Percentiles rank a stretch among this genome's conserved stretches.
phyloP scores from a whole-genome alignment of 2,113 vertebrate species.

The Sylvicapra grimmia region DNA sequence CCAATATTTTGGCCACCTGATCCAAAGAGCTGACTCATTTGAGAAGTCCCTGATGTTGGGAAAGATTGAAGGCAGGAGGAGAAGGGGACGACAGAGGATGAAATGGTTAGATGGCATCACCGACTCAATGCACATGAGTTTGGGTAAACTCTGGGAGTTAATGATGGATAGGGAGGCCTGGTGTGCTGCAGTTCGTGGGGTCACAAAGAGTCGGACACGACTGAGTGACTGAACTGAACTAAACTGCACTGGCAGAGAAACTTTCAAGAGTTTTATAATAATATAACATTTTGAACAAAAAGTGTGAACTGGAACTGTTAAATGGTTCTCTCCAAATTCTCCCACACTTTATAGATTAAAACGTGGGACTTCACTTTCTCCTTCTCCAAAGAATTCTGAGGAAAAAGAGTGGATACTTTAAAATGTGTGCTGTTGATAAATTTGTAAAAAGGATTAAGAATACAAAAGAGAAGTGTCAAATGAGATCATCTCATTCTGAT shows the following conservation, averaged over 20 bases:
- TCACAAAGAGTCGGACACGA: accelerated
- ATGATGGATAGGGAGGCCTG: neutral
- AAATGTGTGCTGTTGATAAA: neutral
- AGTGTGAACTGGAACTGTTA: neutral
- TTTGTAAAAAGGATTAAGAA: neutral
- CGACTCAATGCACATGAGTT: neutral
- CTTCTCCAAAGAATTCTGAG: neutral
- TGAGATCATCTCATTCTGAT: neutral
- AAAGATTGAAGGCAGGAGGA: neutral
- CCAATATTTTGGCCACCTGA: neutral
- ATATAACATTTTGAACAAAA: neutral
- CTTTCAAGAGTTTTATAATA: neutral
- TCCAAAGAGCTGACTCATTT: neutral
- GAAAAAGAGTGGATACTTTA: neutral
- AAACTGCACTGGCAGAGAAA: neutral
- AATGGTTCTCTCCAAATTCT: neutral
- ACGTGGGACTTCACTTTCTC: neutral
- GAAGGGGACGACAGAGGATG: neutral
- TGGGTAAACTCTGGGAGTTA: neutral
- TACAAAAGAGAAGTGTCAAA: neutral
- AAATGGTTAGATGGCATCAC: neutral
- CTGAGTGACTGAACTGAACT: neutral
- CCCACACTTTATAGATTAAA: neutral
- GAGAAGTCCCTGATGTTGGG: neutral
- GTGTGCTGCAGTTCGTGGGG: accelerated